phyloP scores from a whole-genome alignment of 2,113 vertebrate genomes.

The Trogon surrucura region DNA sequence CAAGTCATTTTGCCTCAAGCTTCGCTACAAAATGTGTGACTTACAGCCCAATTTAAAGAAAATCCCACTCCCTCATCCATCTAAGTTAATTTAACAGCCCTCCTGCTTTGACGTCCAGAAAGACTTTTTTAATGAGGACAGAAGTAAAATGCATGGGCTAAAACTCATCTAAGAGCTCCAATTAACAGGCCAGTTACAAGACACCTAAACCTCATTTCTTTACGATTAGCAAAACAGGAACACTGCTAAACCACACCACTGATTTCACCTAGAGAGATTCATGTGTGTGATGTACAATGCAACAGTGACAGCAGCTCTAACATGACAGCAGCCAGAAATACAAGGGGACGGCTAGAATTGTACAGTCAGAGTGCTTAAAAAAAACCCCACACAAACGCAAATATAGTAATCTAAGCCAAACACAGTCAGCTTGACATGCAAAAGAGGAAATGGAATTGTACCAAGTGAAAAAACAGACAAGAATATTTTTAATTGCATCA shows the following conservation, averaged over 20 bases:
- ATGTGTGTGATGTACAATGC: background rate
- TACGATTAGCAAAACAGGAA: background rate
- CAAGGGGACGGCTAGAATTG: background rate
- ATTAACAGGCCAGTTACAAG: background rate
- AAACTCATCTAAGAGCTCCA: background rate
- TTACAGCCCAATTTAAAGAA: conserved; percentile 37
- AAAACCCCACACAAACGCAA: background rate
- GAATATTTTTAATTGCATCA: background rate
- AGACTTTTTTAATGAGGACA: conserved; percentile 8
- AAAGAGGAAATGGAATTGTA: background rate
- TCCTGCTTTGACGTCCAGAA: conserved; percentile 27
- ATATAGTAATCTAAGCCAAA: background rate
- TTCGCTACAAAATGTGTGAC: conserved; percentile 13
- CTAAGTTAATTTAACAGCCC: conserved; percentile 29
- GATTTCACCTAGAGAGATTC: background rate
- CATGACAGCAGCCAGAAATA: background rate
- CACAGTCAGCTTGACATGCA: background rate
- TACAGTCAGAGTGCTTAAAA: background rate
- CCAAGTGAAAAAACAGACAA: background rate
- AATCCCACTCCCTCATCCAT: conserved; percentile 14
- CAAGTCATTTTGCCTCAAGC: conserved; percentile 4
- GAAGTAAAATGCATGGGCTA: background rate
- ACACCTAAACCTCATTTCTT: background rate
- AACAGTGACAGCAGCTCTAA: background rate
- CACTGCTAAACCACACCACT: background rate